phyloP scores from a whole-genome alignment of 2,113 vertebrate genomes.

The Australoheros scitulus region DNA sequence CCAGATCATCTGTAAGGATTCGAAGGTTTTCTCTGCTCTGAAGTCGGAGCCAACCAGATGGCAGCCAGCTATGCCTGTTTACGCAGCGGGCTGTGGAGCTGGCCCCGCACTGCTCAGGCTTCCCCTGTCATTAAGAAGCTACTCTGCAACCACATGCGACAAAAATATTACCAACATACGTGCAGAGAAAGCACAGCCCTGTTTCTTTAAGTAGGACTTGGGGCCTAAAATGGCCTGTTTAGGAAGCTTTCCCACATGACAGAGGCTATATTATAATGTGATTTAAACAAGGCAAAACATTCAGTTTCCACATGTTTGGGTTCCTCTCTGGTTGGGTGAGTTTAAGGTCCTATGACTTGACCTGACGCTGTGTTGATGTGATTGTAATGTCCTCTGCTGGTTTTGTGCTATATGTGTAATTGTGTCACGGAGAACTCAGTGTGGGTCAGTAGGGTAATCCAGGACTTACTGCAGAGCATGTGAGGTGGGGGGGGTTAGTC shows the following conservation, averaged over 20 bases:
- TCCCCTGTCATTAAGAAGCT: constrained; percentile 70
- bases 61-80: constrained; percentile 62
- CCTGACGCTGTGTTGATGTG: background rate
- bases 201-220: background rate
- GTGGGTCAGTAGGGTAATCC: constrained; percentile 52
- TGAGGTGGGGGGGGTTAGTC: constrained; percentile 21
- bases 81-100: constrained; percentile 34
- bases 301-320: constrained; percentile 9
- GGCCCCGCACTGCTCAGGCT: constrained; percentile 34
- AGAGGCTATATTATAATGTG: constrained; percentile 27
- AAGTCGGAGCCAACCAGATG: constrained; percentile 63
- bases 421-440: constrained; percentile 17
- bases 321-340: constrained; percentile 4
- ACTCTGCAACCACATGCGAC: constrained; percentile 55
- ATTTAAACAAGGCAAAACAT: constrained; percentile 4
- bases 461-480: constrained; percentile 44
- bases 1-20: constrained; percentile 27
- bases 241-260: constrained; percentile 44
- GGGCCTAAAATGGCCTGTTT: constrained; percentile 11
- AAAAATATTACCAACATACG: constrained; percentile 58
- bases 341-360: constrained; percentile 1
- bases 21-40: constrained; percentile 25
- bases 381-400: background rate
- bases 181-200: constrained; percentile 28
- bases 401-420: background rate